Conservation (phyloP, 1,140 invertebrate species). For the Cyrtorhinus lividipennis region DNA sequence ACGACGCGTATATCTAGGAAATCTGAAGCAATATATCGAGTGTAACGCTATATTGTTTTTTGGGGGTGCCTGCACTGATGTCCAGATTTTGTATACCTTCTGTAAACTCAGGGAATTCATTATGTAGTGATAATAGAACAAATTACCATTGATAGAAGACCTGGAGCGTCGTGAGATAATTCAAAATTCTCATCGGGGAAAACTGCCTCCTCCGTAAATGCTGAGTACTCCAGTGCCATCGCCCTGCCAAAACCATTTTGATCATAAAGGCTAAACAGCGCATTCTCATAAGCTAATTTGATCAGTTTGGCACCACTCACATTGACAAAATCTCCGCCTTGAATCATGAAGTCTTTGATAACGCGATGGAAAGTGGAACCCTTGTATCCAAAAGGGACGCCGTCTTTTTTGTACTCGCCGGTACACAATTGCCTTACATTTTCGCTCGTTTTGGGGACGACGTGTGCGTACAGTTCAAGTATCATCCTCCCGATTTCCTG, state of each 20-base stretch:
- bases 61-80: too few relatives aligned
- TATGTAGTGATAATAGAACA: too few relatives aligned
- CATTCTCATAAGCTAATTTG: conserved; percentile 7
- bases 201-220: conserved; percentile 87
- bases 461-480: conserved; percentile 92
- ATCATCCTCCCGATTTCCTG: conserved; percentile 82
- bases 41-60: too few relatives aligned
- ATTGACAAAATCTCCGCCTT: conserved; percentile 97
- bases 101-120: too few relatives aligned
- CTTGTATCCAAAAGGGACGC: conserved; percentile 93
- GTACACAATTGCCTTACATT: conserved; percentile 98
- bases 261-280: neutral
- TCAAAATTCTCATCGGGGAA: conserved; percentile 94
- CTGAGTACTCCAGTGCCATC: conserved; percentile 97
- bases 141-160: conserved; percentile 88
- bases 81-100: too few relatives aligned
- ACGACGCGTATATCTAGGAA: too few relatives aligned
- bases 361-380: conserved; percentile 93
- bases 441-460: conserved; percentile 94
- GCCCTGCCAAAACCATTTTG: conserved; percentile 44
- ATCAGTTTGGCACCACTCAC: conserved; percentile 38
- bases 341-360: conserved; percentile 98
- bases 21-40: too few relatives aligned
- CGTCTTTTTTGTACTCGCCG: conserved; percentile 80
- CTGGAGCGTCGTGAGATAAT: conserved; percentile 85